A percentile compares a stretch with the other conserved stretches of the same genome.
These are phyloP conservation scores for Spondyliosoma cantharus DNA, from an alignment of 2,797 vertebrate species.

Conservation along the genomic window DNA sequence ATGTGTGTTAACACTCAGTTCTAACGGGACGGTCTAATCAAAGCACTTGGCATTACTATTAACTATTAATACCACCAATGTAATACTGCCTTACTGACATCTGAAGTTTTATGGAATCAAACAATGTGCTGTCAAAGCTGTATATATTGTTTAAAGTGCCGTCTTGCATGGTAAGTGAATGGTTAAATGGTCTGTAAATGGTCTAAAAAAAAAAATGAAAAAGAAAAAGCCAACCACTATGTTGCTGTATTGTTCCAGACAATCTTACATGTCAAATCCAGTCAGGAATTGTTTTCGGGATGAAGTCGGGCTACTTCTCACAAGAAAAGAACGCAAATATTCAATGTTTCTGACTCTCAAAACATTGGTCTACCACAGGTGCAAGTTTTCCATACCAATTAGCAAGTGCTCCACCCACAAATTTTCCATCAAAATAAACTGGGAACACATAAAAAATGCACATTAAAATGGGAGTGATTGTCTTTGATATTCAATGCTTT, in stretches of 20 bases:
- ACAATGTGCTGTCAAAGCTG: background rate
- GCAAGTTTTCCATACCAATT: constrained; percentile 85
- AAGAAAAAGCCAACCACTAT: constrained; percentile 31
- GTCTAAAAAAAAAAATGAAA: background rate
- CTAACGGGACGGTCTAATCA: constrained; percentile 33
- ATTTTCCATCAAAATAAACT: constrained; percentile 84
- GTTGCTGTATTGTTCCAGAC: constrained; percentile 72
- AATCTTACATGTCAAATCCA: constrained; percentile 65
- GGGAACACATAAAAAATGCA: constrained; percentile 78
- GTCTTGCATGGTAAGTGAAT: constrained; percentile 11
- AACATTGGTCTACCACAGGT: constrained; percentile 86
- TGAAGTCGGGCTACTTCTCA: constrained; percentile 69
- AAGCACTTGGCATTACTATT: background rate
- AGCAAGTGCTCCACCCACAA: constrained; percentile 83
- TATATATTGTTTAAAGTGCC: constrained; percentile 23
- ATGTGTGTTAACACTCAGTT: constrained; percentile 35
- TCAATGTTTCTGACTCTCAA: constrained; percentile 80
- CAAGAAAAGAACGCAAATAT: constrained; percentile 78
- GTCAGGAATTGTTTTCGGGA: constrained; percentile 75
- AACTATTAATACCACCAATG: background rate
- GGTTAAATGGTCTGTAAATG: constrained; percentile 29
- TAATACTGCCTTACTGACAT: background rate
- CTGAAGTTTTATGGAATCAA: constrained; percentile 13
- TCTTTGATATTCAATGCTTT: constrained; percentile 85
- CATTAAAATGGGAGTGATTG: constrained; percentile 82